Evolutionary conservation across 2,113 vertebrate species (phyloP).

Genomic region (Peromyscus maniculatus): DNA sequence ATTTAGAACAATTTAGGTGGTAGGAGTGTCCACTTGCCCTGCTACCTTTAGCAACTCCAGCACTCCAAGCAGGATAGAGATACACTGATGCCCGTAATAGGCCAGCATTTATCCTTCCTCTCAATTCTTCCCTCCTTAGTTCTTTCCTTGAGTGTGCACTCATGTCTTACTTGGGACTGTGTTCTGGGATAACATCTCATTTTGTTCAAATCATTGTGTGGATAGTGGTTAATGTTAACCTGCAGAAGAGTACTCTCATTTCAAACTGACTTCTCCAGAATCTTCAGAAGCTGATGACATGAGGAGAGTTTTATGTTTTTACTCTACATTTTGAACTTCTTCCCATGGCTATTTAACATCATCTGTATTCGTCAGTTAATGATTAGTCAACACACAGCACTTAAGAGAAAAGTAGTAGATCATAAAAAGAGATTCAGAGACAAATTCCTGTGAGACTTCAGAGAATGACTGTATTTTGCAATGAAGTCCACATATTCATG

Average conservation of each 20-base stretch:
- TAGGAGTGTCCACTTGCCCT: not conserved
- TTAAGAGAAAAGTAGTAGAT: not conserved
- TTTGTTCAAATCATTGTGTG: not conserved
- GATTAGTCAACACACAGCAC: constrained; percentile 10
- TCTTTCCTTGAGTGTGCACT: not conserved
- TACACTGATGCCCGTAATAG: not conserved
- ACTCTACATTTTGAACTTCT: not conserved
- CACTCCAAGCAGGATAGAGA: not conserved
- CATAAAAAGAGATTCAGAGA: not conserved
- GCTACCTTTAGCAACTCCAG: not conserved
- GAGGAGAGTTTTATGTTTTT: not conserved
- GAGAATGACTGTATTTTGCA: not conserved
- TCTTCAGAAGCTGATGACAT: not conserved
- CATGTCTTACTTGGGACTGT: not conserved
- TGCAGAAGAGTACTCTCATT: not conserved
- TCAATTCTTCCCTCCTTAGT: not conserved
- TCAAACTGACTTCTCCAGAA: constrained; percentile 2
- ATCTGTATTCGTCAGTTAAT: not conserved
- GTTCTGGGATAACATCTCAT: not conserved
- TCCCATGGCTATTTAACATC: not conserved
- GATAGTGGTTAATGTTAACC: no score
- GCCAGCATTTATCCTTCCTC: not conserved
- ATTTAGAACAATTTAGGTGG: not conserved
- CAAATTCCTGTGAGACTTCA: not conserved
- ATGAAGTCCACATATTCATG: not conserved